phyloP scores from a whole-genome alignment of 2,888 invertebrate species.

The Andrena trimmerana region DNA sequence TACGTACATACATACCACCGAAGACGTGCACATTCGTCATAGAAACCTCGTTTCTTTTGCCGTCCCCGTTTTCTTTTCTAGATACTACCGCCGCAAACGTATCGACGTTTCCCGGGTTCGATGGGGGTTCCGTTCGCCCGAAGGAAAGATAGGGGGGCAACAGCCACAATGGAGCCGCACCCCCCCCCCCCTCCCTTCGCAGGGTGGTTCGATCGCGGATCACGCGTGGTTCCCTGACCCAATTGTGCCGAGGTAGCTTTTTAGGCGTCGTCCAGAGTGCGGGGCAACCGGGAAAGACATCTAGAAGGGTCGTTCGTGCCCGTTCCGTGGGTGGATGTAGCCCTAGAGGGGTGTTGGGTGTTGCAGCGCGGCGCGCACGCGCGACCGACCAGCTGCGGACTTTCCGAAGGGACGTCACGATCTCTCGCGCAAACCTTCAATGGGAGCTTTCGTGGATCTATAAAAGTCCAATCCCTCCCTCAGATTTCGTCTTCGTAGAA shows the following conservation, averaged over 20 bases:
- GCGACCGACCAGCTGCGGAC: conserved; percentile 71
- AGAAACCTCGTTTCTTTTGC: neutral
- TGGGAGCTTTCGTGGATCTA: neutral
- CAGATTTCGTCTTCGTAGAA: neutral
- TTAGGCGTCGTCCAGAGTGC: conserved; percentile 53
- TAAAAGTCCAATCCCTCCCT: neutral
- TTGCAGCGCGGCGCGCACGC: conserved; percentile 68
- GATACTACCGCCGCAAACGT: too few species aligned
- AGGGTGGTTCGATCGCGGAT: conserved; percentile 46
- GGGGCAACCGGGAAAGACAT: conserved; percentile 38
- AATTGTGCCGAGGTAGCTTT: conserved; percentile 51
- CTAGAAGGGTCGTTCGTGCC: conserved; percentile 26
- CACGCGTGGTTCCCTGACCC: conserved; percentile 58
- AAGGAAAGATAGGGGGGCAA: too few species aligned
- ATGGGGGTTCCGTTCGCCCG: too few species aligned
- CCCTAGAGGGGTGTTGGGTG: conserved; percentile 59
- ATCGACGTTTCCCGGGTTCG: too few species aligned
- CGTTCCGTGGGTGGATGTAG: conserved; percentile 22
- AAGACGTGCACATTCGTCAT: too few species aligned
- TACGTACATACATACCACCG: too few species aligned
- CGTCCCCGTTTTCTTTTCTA: neutral
- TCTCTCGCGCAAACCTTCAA: conserved; percentile 30
- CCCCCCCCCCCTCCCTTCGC: too few species aligned
- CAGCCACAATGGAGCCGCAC: too few species aligned
- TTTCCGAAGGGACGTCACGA: conserved; percentile 50